Evolutionary conservation across 2,797 vertebrate species (phyloP).

Genomic region (Diplodus puntazzo): DNA sequence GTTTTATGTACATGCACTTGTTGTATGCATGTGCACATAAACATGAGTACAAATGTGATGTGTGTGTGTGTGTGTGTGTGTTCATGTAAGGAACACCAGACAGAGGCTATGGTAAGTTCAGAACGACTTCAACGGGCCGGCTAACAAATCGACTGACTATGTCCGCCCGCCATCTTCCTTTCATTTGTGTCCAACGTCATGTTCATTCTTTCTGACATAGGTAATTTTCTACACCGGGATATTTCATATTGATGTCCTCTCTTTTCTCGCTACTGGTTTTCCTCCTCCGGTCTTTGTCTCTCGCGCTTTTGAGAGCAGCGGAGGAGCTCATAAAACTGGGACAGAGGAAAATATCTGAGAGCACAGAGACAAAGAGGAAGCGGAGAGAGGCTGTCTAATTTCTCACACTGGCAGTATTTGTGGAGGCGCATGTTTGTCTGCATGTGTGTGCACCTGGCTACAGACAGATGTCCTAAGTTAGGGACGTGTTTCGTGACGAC

Average conservation of each 20-base stretch:
- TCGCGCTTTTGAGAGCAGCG: slow-evolving; percentile 58
- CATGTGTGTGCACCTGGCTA: slow-evolving; percentile 54
- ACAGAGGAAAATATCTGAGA: slow-evolving; percentile 75
- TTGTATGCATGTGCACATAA: slow-evolving; percentile 63
- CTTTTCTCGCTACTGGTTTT: slow-evolving; percentile 56
- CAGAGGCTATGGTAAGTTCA: slow-evolving; percentile 73
- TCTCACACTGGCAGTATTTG: slow-evolving; percentile 60
- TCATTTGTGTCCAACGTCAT: slow-evolving; percentile 59
- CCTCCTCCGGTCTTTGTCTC: slow-evolving; percentile 72
- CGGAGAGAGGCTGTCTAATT: slow-evolving; percentile 63
- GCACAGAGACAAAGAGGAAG: slow-evolving; percentile 79
- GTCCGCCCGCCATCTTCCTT: slow-evolving; percentile 62
- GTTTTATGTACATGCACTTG: slow-evolving; percentile 63
- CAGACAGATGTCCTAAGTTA: slow-evolving; percentile 46
- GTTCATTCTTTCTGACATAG: slow-evolving; percentile 49
- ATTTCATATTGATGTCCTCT: slow-evolving; percentile 29
- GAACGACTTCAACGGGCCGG: slow-evolving; percentile 60
- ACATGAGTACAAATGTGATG: slow-evolving; percentile 43
- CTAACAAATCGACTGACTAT: slow-evolving; percentile 56
- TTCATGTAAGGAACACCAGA: slow-evolving; percentile 61
- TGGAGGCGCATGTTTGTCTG: slow-evolving; percentile 56
- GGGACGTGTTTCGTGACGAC: slow-evolving; percentile 35
- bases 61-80: slow-evolving; percentile 31
- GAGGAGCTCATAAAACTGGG: slow-evolving; percentile 76
- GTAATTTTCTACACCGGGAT: slow-evolving; percentile 15